Percentiles rank a stretch among this genome's conserved stretches.
Conservation (phyloP, 2,888 invertebrate genomes). For the Cerceris ruficornis region DNA sequence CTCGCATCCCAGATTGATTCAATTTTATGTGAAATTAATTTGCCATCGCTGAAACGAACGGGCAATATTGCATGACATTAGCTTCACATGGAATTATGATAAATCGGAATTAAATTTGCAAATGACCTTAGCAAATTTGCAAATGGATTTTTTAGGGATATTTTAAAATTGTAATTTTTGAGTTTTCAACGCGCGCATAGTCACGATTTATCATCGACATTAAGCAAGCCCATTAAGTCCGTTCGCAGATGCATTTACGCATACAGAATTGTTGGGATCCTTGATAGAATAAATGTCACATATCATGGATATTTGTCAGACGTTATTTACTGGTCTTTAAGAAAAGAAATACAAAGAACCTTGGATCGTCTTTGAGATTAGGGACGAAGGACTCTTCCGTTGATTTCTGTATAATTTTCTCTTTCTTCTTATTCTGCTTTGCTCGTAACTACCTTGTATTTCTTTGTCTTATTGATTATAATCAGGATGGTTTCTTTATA, state of each 20-base stretch:
- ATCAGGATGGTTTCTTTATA: too few relatives aligned
- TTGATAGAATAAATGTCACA: slow-evolving; percentile 21
- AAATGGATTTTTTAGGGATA: not conserved
- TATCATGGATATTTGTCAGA: slow-evolving; percentile 1
- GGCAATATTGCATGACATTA: too few relatives aligned
- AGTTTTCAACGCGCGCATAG: not conserved
- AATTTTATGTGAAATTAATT: too few relatives aligned
- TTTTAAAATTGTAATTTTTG: not conserved
- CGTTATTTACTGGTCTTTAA: slow-evolving; percentile 27
- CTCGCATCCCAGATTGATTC: too few relatives aligned
- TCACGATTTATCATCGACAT: slow-evolving; percentile 4
- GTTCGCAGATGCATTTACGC: slow-evolving; percentile 15
- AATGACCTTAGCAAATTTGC: not conserved
- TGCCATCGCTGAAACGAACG: too few relatives aligned
- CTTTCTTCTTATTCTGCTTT: slow-evolving; percentile 1
- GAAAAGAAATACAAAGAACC: slow-evolving; percentile 23
- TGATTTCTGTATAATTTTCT: slow-evolving; percentile 5
- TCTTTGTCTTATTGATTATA: too few relatives aligned
- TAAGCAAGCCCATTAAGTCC: slow-evolving; percentile 25
- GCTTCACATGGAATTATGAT: too few relatives aligned
- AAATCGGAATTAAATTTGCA: too few relatives aligned
- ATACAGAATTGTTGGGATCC: slow-evolving; percentile 9
- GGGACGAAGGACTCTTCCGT: slow-evolving; percentile 16
- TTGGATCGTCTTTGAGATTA: slow-evolving; percentile 42
- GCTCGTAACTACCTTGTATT: not conserved